These are phyloP conservation scores for Taenioides sp. DNA, from an alignment of 2,797 vertebrate genomes.

Conservation along the genomic window DNA sequence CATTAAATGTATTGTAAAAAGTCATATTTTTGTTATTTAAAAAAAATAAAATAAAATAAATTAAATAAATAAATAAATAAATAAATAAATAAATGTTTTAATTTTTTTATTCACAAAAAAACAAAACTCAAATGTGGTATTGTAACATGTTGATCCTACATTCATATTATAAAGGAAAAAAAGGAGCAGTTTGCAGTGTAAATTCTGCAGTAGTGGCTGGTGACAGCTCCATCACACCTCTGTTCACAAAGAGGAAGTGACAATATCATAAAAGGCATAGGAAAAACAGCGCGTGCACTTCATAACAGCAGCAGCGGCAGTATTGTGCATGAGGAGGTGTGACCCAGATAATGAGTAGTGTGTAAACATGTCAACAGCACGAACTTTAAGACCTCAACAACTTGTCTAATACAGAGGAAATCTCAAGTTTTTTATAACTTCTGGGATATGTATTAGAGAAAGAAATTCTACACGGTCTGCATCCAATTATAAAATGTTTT, in stretches of 20 bases:
- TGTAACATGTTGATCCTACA: too few species aligned
- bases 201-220: conserved; percentile 7
- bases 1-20: too few species aligned
- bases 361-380: conserved; percentile 22
- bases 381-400: background rate
- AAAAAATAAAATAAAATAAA: too few species aligned
- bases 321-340: conserved; percentile 3
- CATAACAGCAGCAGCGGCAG: background rate
- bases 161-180: too few species aligned
- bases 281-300: background rate
- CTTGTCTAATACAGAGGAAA: background rate
- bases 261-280: background rate
- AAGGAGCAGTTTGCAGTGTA: background rate
- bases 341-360: conserved; percentile 37
- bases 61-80: too few species aligned
- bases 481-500: too few species aligned
- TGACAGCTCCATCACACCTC: conserved; percentile 5
- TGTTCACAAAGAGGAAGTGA: conserved; percentile 20
- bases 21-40: too few species aligned
- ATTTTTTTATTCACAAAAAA: too few species aligned
- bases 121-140: too few species aligned
- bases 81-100: too few species aligned
- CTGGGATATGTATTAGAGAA: too few species aligned
- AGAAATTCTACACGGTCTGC: too few species aligned
- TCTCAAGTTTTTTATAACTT: background rate